Percentiles rank a stretch among this genome's conserved stretches.
phyloP scores from a whole-genome alignment of 2,113 vertebrate species.

The Monarcha castaneiventris region DNA sequence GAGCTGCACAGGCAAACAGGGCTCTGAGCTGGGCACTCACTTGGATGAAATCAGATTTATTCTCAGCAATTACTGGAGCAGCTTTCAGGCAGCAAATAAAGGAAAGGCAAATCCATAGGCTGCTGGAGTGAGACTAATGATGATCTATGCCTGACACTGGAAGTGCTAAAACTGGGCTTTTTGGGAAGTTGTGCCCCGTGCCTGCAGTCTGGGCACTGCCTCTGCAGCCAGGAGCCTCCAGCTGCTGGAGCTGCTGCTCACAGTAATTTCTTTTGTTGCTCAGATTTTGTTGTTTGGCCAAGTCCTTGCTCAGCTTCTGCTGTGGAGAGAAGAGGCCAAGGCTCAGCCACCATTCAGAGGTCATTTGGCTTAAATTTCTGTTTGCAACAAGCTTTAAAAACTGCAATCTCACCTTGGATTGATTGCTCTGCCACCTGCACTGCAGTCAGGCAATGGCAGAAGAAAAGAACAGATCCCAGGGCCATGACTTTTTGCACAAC shows the following conservation, averaged over 20 bases:
- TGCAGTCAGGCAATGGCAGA: not conserved
- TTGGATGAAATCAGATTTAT: conserved; percentile 63
- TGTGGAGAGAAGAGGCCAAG: not conserved
- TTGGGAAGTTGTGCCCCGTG: not conserved
- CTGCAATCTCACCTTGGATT: not conserved
- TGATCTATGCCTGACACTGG: conserved; percentile 6
- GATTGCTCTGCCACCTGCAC: not conserved
- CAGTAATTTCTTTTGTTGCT: not conserved
- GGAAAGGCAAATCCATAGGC: not conserved
- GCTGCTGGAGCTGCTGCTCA: not conserved
- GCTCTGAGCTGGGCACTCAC: not conserved
- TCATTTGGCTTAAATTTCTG: not conserved
- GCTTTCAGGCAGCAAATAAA: conserved; percentile 36
- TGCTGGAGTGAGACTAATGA: conserved; percentile 59
- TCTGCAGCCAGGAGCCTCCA: not conserved
- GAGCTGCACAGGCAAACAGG: conserved; percentile 21
- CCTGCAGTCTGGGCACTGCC: not conserved
- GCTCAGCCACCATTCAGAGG: not conserved
- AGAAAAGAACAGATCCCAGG: not conserved
- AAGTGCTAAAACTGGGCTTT: not conserved
- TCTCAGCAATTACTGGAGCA: conserved; percentile 31
- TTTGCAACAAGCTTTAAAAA: not conserved
- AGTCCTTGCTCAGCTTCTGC: not conserved
- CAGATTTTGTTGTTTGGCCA: not conserved
- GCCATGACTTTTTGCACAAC: not conserved